Conservation (phyloP, 2,113 vertebrate species). For the Setophaga coronata region DNA sequence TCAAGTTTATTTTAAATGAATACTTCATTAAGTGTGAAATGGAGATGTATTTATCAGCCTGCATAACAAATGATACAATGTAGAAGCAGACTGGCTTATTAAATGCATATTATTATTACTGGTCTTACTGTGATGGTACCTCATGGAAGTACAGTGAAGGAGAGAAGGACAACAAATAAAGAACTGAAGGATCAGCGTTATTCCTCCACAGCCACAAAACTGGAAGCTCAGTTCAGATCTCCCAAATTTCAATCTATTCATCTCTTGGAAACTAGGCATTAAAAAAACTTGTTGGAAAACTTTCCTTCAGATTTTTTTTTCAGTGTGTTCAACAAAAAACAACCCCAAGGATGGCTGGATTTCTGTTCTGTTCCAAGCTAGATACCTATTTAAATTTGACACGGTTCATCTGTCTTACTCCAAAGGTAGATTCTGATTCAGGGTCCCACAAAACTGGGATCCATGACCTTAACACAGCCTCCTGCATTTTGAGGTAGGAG, state of each 20-base stretch:
- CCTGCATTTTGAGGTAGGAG: not conserved
- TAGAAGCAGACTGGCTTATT: not conserved
- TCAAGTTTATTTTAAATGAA: not conserved
- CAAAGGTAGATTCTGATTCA: not conserved
- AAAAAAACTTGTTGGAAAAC: not conserved
- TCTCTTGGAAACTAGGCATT: not conserved
- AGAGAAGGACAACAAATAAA: not conserved
- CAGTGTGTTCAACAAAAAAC: not conserved
- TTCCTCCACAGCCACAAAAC: not conserved
- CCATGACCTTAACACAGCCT: not conserved
- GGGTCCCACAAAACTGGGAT: not conserved
- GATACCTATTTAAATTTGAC: not conserved
- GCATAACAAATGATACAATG: not conserved
- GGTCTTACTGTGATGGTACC: not conserved
- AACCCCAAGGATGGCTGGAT: not conserved
- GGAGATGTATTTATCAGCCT: not conserved
- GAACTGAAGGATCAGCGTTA: not conserved
- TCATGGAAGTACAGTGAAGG: not conserved
- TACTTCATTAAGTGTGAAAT: not conserved
- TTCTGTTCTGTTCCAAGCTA: not conserved
- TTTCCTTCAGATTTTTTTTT: not conserved
- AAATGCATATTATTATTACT: not conserved
- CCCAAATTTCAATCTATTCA: not conserved
- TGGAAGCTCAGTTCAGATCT: not conserved
- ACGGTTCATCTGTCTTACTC: not conserved